phyloP scores from a whole-genome alignment of 2,113 vertebrate species.

The Dascyllus trimaculatus region DNA sequence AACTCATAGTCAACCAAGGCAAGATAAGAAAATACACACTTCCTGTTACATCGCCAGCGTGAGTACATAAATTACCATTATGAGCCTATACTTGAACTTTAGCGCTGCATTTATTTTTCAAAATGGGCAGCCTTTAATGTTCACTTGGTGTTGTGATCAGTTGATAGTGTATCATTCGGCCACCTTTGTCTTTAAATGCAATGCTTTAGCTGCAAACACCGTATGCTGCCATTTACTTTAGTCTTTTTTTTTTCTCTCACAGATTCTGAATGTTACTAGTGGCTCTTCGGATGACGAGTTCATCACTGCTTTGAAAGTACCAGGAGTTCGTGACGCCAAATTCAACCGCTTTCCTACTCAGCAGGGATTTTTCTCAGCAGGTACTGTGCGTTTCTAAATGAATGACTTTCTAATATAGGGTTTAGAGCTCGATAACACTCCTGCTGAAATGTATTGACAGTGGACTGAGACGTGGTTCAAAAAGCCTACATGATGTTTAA shows the following conservation, averaged over 20 bases:
- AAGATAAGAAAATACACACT: conserved; percentile 19
- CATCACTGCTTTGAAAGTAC: conserved; percentile 15
- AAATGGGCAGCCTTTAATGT: too few relatives aligned
- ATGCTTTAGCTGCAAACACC: neutral
- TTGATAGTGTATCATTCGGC: too few relatives aligned
- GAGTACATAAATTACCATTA: neutral
- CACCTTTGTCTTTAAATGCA: neutral
- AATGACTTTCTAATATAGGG: neutral
- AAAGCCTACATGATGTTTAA: neutral
- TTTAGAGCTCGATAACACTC: neutral
- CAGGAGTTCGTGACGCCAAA: conserved; percentile 6
- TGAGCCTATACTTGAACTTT: neutral
- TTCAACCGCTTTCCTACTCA: conserved; percentile 4
- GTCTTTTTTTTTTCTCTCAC: neutral
- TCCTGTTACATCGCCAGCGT: conserved; percentile 40
- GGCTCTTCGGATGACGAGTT: conserved; percentile 24
- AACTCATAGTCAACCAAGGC: conserved; percentile 13
- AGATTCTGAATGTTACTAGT: conserved; percentile 33
- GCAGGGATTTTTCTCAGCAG: conserved; percentile 20
- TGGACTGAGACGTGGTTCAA: neutral
- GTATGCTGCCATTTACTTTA: neutral
- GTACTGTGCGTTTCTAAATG: conserved; percentile 39
- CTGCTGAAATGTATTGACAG: neutral
- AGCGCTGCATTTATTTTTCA: too few relatives aligned
- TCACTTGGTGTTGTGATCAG: neutral